phyloP scores from a whole-genome alignment of 2,113 vertebrate genomes.

The Cebus imitator region DNA sequence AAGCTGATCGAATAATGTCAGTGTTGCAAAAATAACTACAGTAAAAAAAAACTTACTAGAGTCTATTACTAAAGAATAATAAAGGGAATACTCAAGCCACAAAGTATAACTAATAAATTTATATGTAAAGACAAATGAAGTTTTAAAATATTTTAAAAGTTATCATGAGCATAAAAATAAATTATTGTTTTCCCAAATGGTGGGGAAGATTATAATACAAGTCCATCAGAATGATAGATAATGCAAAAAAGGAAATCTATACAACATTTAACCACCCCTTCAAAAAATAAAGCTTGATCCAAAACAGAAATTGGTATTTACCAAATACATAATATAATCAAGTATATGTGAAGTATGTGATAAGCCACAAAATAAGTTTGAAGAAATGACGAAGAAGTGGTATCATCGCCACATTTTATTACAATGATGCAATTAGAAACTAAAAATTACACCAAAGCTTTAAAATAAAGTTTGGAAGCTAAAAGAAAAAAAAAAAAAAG shows the following conservation, averaged over 20 bases:
- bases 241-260: neutral
- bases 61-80: neutral
- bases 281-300: neutral
- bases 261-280: neutral
- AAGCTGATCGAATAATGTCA: neutral
- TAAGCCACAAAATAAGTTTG: neutral
- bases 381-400: neutral
- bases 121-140: neutral
- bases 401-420: neutral
- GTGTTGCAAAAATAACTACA: neutral
- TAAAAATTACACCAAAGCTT: neutral
- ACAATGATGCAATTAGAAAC: neutral
- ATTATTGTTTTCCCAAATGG: neutral
- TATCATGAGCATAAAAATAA: neutral
- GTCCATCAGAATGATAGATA: neutral
- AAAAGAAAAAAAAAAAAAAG: neutral
- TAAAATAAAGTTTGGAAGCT: neutral
- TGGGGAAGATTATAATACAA: neutral
- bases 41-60: neutral
- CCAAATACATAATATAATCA: neutral
- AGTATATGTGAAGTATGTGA: neutral
- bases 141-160: neutral
- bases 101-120: neutral
- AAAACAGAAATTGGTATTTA: neutral
- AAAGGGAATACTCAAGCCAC: neutral